Conservation (phyloP, 2,113 vertebrate species). For the Xenus cinereus region DNA sequence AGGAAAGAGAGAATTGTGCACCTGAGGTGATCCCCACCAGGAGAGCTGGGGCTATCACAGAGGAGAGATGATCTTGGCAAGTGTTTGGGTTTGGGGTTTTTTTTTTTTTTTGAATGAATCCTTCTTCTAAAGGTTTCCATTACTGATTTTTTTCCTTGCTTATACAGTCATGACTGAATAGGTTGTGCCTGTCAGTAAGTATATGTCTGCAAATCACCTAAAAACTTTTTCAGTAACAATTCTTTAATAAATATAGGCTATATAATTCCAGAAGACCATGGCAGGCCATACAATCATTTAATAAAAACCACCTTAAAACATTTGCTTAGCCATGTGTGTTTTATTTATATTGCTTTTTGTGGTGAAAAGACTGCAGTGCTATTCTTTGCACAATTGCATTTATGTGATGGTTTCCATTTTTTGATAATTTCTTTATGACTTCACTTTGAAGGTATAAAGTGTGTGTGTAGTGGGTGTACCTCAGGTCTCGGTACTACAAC, state of each 20-base stretch:
- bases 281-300: not conserved
- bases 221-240: not conserved
- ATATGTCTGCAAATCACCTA: not conserved
- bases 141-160: not conserved
- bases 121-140: not conserved
- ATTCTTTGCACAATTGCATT: not conserved
- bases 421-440: not conserved
- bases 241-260: not conserved
- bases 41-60: not conserved
- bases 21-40: not conserved
- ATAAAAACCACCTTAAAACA: slow-evolving; percentile 30
- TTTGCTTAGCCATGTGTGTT: not conserved
- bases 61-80: not conserved
- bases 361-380: not conserved
- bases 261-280: not conserved
- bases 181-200: not conserved
- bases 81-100: not conserved
- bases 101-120: not conserved
- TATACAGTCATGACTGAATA: not conserved
- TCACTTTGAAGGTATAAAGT: not conserved
- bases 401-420: not conserved
- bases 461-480: not conserved
- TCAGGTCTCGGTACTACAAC: not conserved
- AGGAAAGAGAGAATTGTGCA: not conserved
- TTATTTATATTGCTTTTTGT: slow-evolving; percentile 16